phyloP scores from a whole-genome alignment of 2,797 vertebrate genomes.

The Aulostomus chinensis region DNA sequence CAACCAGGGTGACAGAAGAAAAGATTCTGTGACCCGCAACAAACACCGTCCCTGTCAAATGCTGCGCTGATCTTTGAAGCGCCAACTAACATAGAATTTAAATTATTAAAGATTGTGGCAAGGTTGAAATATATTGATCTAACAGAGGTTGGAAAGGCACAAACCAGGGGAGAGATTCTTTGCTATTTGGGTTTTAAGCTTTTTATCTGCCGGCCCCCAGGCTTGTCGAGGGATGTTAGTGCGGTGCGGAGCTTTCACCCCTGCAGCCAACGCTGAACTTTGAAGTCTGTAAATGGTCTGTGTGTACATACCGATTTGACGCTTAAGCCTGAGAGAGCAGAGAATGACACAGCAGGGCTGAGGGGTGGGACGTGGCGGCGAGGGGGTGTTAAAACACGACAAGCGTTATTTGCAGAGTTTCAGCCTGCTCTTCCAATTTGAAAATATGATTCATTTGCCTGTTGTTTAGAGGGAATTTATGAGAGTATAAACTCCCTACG shows the following conservation, averaged over 20 bases:
- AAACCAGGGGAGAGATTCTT: constrained; percentile 58
- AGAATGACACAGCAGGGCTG: constrained; percentile 33
- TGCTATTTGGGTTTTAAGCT: constrained; percentile 75
- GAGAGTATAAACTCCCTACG: too few relatives aligned
- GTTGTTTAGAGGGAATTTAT: too few relatives aligned
- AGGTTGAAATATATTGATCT: constrained; percentile 81
- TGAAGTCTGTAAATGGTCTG: constrained; percentile 75
- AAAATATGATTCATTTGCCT: constrained; percentile 1
- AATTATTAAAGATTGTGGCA: constrained; percentile 71
- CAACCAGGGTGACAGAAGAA: too few relatives aligned
- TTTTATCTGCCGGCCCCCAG: constrained; percentile 78
- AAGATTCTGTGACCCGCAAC: too few relatives aligned
- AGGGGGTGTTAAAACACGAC: constrained; percentile 18
- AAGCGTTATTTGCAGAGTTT: too few relatives aligned
- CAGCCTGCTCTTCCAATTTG: background rate
- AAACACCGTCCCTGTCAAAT: constrained; percentile 9
- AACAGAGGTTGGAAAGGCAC: too few relatives aligned
- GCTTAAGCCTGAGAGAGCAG: constrained; percentile 44
- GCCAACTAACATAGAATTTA: constrained; percentile 47
- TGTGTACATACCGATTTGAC: constrained; percentile 67
- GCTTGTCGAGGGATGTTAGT: constrained; percentile 69
- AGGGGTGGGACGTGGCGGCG: too few relatives aligned
- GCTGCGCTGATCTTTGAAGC: too few relatives aligned
- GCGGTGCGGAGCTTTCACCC: constrained; percentile 74
- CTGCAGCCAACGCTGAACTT: constrained; percentile 71